Conservation (phyloP, 2,888 invertebrate species). For the Epinotia brunnichana region DNA sequence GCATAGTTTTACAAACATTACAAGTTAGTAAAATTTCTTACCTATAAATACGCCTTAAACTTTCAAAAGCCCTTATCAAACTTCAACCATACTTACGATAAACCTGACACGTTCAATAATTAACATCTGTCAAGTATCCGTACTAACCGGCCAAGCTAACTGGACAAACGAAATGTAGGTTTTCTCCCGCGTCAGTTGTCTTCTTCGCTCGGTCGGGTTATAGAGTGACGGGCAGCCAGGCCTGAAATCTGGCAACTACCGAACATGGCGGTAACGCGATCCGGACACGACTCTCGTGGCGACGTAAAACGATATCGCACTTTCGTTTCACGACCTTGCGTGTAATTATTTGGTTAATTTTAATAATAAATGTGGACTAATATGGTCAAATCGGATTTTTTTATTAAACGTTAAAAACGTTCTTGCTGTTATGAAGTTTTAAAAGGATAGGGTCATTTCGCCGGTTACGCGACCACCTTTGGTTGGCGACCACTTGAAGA, state of each 20-base stretch:
- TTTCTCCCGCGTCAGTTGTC: no score
- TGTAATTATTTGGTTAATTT: slow-evolving; percentile 28
- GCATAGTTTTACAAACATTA: background rate
- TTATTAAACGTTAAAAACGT: no score
- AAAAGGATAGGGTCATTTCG: no score
- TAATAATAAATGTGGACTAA: slow-evolving; percentile 11
- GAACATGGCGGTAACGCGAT: slow-evolving; percentile 53
- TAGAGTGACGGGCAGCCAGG: slow-evolving; percentile 42
- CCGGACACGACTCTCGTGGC: slow-evolving; percentile 51
- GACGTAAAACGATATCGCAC: slow-evolving; percentile 45
- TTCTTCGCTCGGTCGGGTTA: no score
- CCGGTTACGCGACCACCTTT: no score
- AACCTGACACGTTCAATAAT: slow-evolving; percentile 38
- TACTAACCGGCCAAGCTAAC: no score
- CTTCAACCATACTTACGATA: slow-evolving; percentile 22
- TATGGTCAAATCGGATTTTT: no score
- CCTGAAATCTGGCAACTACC: slow-evolving; percentile 49
- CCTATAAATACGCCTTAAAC: background rate
- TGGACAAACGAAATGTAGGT: background rate
- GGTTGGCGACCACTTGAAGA: no score
- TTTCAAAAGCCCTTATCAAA: slow-evolving; percentile 20
- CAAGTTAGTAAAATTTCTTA: background rate
- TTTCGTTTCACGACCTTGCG: slow-evolving; percentile 44
- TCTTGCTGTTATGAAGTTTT: no score
- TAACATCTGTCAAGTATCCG: slow-evolving; percentile 44